phyloP scores from a whole-genome alignment of 2,113 vertebrate genomes.

The Philantomba maxwellii region DNA sequence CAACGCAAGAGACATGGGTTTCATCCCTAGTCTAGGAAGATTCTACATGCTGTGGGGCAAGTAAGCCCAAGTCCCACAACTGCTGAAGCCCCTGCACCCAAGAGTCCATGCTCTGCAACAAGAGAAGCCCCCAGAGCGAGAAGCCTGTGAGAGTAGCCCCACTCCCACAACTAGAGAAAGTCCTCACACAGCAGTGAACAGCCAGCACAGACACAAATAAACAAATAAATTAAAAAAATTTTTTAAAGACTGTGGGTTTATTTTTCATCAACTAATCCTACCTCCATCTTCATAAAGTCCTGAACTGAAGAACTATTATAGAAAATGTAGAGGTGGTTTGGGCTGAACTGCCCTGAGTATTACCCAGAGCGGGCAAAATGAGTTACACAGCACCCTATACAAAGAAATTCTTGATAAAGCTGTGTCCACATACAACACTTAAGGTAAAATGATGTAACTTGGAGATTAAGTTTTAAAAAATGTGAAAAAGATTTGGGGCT shows the following conservation, averaged over 20 bases:
- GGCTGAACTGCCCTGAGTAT: neutral
- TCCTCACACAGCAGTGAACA: neutral
- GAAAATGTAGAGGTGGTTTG: neutral
- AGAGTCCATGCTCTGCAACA: neutral
- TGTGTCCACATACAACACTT: neutral
- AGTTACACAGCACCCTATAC: neutral
- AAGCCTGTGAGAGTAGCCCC: neutral
- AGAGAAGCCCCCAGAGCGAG: neutral
- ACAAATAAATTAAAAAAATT: accelerated
- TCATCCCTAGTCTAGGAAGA: neutral
- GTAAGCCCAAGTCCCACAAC: neutral
- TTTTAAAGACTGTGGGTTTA: neutral
- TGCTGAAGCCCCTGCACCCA: neutral
- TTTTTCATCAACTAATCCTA: neutral
- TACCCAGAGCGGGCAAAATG: neutral
- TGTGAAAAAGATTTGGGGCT: neutral
- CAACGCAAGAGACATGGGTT: neutral
- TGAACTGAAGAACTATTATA: neutral
- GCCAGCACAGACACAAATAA: neutral
- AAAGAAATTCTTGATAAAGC: neutral
- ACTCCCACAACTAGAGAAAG: neutral
- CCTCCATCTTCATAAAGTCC: neutral
- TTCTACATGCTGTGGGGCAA: neutral
- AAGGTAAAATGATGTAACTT: neutral
- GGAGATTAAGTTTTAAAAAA: neutral